Evolutionary conservation across 2,888 invertebrate species (phyloP).

Genomic region (Sialis lutaria): DNA sequence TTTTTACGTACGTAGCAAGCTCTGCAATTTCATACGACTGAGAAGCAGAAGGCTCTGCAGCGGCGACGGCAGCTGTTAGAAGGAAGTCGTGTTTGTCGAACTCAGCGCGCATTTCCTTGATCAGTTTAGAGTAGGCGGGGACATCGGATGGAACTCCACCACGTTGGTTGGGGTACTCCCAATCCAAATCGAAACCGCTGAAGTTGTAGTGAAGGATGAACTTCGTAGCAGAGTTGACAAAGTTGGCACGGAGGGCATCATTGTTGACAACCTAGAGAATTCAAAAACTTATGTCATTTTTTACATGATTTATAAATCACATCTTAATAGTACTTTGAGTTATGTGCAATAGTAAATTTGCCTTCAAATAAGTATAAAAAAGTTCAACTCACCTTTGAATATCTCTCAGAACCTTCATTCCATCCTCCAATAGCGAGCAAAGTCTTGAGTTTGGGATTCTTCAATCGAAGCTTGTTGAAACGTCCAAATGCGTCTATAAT

Average conservation of each 20-base stretch:
- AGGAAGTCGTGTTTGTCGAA: conserved; percentile 33
- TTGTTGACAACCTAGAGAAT: conserved; percentile 25
- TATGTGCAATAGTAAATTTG: background rate
- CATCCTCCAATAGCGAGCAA: conserved; percentile 50
- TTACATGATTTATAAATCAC: no score
- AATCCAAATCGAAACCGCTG: conserved; percentile 56
- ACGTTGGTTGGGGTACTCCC: conserved; percentile 49
- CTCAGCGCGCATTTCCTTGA: conserved; percentile 34
- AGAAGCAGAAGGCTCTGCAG: conserved; percentile 28
- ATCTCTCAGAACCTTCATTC: conserved; percentile 29
- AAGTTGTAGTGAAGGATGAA: conserved; percentile 39
- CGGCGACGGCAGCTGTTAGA: conserved; percentile 40
- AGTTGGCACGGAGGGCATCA: conserved; percentile 26
- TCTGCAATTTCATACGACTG: conserved; percentile 39
- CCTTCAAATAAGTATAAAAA: background rate
- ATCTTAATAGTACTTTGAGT: no score
- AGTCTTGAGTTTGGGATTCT: conserved; percentile 33
- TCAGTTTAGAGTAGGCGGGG: conserved; percentile 30
- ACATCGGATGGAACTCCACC: conserved; percentile 30
- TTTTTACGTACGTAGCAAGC: conserved; percentile 28
- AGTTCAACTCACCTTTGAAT: conserved; percentile 1
- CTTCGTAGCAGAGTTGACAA: conserved; percentile 34
- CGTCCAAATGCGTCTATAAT: conserved; percentile 31
- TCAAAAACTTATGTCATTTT: background rate
- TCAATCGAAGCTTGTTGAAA: conserved; percentile 33